Conservation (phyloP, 2,797 vertebrate genomes). For the Anabacerthia variegaticeps region DNA sequence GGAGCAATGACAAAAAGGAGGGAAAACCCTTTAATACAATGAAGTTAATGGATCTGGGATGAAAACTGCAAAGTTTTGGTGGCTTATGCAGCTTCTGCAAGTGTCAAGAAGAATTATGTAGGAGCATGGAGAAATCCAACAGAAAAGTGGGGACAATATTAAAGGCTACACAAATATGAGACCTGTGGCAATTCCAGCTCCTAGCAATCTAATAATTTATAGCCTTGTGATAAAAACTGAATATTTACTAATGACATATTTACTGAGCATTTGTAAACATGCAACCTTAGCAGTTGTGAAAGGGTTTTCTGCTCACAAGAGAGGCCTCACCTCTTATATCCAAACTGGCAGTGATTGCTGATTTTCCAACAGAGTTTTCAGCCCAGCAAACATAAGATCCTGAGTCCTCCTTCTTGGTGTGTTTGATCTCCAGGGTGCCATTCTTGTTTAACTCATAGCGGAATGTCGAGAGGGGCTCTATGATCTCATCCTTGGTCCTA, state of each 20-base stretch:
- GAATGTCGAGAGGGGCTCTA: constrained; percentile 73
- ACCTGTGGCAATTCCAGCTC: background rate
- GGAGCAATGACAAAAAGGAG: background rate
- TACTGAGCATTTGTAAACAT: background rate
- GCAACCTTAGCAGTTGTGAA: background rate
- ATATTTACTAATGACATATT: background rate
- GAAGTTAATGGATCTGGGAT: background rate
- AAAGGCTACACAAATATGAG: background rate
- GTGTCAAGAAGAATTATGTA: background rate
- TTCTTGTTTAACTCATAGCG: constrained; percentile 80
- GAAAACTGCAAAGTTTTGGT: background rate
- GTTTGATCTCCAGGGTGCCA: constrained; percentile 86
- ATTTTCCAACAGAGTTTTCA: constrained; percentile 85
- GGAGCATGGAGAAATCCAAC: background rate
- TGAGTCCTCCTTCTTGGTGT: constrained; percentile 78
- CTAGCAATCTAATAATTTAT: background rate
- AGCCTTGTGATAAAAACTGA: background rate
- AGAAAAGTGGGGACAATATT: background rate
- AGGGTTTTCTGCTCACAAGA: background rate
- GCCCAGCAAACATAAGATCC: constrained; percentile 90
- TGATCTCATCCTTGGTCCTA: constrained; percentile 87
- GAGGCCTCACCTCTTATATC: constrained; percentile 86
- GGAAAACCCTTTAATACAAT: background rate
- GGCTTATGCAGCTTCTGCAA: background rate
- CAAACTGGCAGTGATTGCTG: constrained; percentile 83